Conservation (phyloP, 2,113 vertebrate species). For the Rhadina sibilatrix region DNA sequence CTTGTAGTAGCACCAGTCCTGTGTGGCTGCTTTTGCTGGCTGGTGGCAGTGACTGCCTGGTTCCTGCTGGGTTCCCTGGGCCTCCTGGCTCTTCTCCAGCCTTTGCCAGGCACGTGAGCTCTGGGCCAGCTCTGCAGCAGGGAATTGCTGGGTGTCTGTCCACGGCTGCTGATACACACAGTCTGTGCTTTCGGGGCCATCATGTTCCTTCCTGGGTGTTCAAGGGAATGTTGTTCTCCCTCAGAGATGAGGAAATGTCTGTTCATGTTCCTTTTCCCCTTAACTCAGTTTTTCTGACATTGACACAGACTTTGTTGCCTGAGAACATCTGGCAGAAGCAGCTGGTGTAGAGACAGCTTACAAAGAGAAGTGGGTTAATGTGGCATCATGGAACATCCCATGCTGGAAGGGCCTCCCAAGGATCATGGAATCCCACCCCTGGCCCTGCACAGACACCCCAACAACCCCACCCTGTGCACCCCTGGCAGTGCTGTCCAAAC, state of each 20-base stretch:
- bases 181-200: not conserved
- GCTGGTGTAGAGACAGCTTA: not conserved
- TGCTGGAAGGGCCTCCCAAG: not conserved
- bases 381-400: not conserved
- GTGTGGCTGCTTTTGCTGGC: not conserved
- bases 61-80: not conserved
- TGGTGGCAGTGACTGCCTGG: not conserved
- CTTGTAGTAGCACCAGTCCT: not conserved
- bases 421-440: rapidly evolving
- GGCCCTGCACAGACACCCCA: not conserved
- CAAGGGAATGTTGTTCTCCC: not conserved
- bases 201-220: not conserved
- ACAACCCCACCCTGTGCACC: not conserved
- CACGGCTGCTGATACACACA: not conserved
- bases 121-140: not conserved
- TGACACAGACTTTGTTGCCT: not conserved
- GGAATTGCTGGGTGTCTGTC: not conserved
- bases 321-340: not conserved
- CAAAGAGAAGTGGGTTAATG: not conserved
- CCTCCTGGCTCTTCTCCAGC: not conserved
- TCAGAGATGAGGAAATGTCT: not conserved
- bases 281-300: not conserved
- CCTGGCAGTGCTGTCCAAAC: rapidly evolving
- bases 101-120: not conserved
- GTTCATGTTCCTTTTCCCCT: not conserved